Conservation (phyloP, 2,888 invertebrate genomes). For the Malachius bipustulatus region DNA sequence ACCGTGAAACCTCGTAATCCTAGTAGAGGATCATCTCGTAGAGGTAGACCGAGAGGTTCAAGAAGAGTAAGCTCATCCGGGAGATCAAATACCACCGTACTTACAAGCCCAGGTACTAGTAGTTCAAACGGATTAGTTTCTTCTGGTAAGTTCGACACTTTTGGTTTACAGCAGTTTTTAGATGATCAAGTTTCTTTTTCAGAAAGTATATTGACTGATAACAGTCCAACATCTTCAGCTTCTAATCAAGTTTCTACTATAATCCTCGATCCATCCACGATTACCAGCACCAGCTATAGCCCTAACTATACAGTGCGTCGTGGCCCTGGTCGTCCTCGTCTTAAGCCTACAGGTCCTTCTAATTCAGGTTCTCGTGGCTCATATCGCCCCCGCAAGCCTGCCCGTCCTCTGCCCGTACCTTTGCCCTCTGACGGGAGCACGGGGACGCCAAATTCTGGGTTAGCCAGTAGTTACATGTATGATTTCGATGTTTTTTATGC, state of each 20-base stretch:
- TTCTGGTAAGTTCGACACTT: too few relatives aligned
- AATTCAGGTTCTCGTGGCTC: slow-evolving; percentile 50
- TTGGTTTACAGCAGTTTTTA: too few relatives aligned
- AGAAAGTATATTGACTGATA: too few relatives aligned
- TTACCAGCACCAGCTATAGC: neutral
- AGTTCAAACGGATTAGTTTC: neutral
- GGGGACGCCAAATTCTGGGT: slow-evolving; percentile 20
- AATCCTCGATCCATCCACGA: neutral
- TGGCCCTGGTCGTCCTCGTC: slow-evolving; percentile 56
- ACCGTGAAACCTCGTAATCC: slow-evolving; percentile 37
- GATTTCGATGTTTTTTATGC: slow-evolving; percentile 22
- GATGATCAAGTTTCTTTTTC: too few relatives aligned
- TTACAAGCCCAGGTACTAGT: neutral
- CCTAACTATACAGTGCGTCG: slow-evolving; percentile 39
- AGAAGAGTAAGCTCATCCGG: slow-evolving; percentile 45
- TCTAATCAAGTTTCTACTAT: neutral
- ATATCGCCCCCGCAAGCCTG: slow-evolving; percentile 44
- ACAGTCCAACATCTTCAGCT: neutral
- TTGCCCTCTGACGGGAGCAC: slow-evolving; percentile 31
- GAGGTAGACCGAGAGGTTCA: slow-evolving; percentile 65
- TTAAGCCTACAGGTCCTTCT: slow-evolving; percentile 52
- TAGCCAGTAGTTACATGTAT: slow-evolving; percentile 30
- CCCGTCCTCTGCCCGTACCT: slow-evolving; percentile 38
- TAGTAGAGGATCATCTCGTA: slow-evolving; percentile 48
- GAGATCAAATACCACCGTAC: too few relatives aligned